Evolutionary conservation across 2,113 vertebrate species (phyloP), one percentile per base, ranked within the genome.

Genomic region (Colossoma macropomum): DNA sequence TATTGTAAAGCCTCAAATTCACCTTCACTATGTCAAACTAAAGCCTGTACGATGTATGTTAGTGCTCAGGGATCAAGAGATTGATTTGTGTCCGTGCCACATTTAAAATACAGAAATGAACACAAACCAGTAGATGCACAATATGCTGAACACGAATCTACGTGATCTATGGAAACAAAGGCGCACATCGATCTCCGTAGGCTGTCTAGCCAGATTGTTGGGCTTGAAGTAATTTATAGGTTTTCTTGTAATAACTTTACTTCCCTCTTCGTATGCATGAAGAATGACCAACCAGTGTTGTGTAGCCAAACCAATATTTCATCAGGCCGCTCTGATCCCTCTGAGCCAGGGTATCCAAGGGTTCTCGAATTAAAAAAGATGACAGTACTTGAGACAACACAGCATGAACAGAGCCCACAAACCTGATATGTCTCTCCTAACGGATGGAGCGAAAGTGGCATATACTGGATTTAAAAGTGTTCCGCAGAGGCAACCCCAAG

Each of bases 231-330:
- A 79, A 84, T 87, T 84, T 52, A 38, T 71, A 12, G 88, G 86
- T 89, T 93, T 69, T 79, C 88, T 88, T 86, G 86, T 90, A 88
- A 93, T 92, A 92, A 87, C 80, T 84, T 82, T 81, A 83, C 60
- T 85, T 86, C 70, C 72, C 84, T 87, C 89, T 84, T 65, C 13
- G 84, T 92, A 91, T 92, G 87, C 83, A 86, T 89, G 89, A 91
- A 90, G 84, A 92, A 92, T 89, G 87, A 89, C 80, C 71, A 70
- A 89, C 90, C 87, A 68, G 87, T 89, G 84, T 83, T 80, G 63
- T 77, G 81, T 79, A 88, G 88, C 88, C 84, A 86, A 90, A 88
- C 78, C 84, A 72, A 87, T 88, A 86, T 34, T 90, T 90, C 84
- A 90, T 92, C 88, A 92, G 80, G 59, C 59, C 50, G 73, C 88